These are phyloP conservation scores for Lagria hirta DNA, from an alignment of 2,888 invertebrate species.

Conservation along the genomic window DNA sequence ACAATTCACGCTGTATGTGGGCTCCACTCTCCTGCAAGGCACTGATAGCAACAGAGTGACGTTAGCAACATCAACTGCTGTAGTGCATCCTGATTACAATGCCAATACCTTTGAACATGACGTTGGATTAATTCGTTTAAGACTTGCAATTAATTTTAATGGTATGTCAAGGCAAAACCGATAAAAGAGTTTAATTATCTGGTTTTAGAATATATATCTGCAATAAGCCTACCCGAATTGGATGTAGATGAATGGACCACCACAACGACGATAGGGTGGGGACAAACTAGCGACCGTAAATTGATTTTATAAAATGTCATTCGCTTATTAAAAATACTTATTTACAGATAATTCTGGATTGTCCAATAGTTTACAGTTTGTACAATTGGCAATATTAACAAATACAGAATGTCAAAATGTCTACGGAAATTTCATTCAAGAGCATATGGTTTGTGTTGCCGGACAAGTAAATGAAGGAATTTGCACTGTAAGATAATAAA, in stretches of 20 bases:
- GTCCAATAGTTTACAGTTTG: constrained; percentile 2
- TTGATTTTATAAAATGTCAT: no score
- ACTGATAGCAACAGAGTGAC: constrained; percentile 4
- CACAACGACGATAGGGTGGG: constrained; percentile 7
- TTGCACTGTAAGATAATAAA: constrained; percentile 5
- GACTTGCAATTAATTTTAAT: constrained; percentile 6
- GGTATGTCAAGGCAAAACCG: neutral
- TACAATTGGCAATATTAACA: constrained; percentile 3
- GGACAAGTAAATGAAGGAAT: constrained; percentile 10
- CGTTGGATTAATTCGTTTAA: constrained; percentile 3
- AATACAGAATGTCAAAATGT: neutral
- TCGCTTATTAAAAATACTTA: neutral
- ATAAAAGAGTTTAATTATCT: neutral
- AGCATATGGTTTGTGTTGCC: constrained; percentile 8
- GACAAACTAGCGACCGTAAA: constrained; percentile 6
- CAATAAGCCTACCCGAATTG: neutral
- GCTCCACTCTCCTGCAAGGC: constrained; percentile 2
- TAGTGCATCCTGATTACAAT: constrained; percentile 4
- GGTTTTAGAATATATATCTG: constrained; percentile 2
- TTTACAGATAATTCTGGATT: constrained; percentile 6
- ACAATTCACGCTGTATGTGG: constrained; percentile 6
- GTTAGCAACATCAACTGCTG: constrained; percentile 2
- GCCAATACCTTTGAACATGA: constrained; percentile 12
- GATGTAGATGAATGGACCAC: neutral
- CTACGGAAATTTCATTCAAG: constrained; percentile 6